These are phyloP conservation scores for Tor tambroides DNA, from an alignment of 2,113 vertebrate species.

Conservation along the genomic window DNA sequence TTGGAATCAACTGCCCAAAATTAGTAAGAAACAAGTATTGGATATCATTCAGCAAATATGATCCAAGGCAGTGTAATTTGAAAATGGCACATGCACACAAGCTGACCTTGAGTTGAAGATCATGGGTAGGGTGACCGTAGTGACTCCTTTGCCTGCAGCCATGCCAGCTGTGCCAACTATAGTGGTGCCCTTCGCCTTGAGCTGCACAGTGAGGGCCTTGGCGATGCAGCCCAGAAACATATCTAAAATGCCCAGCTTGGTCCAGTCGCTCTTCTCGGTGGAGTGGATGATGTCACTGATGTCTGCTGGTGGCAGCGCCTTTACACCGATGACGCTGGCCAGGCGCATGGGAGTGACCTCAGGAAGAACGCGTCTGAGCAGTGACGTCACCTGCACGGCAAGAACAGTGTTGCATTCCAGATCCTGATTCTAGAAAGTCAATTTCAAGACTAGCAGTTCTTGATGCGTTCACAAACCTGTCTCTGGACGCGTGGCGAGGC, in stretches of 20 bases:
- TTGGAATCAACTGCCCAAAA: neutral
- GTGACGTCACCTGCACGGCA: slow-evolving; percentile 86
- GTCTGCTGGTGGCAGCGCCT: slow-evolving; percentile 94
- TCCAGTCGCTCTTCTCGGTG: slow-evolving; percentile 98
- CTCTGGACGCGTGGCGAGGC: slow-evolving; percentile 97
- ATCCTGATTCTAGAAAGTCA: neutral
- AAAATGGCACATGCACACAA: neutral
- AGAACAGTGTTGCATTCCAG: neutral
- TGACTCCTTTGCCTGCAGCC: slow-evolving; percentile 95
- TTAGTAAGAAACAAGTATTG: neutral
- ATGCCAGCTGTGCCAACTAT: slow-evolving; percentile 92
- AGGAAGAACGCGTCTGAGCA: slow-evolving; percentile 92
- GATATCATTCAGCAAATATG: neutral
- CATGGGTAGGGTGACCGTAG: slow-evolving; percentile 96
- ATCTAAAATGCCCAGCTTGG: slow-evolving; percentile 94
- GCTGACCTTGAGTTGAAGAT: slow-evolving; percentile 97
- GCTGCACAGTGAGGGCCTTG: slow-evolving; percentile 97
- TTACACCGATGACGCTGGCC: slow-evolving; percentile 97
- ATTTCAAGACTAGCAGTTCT: neutral
- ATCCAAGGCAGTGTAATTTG: neutral
- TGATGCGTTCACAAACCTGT: slow-evolving; percentile 79
- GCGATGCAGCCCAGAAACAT: slow-evolving; percentile 99
- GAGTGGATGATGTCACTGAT: slow-evolving; percentile 99
- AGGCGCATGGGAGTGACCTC: slow-evolving; percentile 94
- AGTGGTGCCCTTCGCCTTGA: slow-evolving; percentile 97